A percentile compares a stretch with the other conserved stretches of the same genome.
Conservation (phyloP, 2,113 vertebrate species). For the Setophaga petechia region DNA sequence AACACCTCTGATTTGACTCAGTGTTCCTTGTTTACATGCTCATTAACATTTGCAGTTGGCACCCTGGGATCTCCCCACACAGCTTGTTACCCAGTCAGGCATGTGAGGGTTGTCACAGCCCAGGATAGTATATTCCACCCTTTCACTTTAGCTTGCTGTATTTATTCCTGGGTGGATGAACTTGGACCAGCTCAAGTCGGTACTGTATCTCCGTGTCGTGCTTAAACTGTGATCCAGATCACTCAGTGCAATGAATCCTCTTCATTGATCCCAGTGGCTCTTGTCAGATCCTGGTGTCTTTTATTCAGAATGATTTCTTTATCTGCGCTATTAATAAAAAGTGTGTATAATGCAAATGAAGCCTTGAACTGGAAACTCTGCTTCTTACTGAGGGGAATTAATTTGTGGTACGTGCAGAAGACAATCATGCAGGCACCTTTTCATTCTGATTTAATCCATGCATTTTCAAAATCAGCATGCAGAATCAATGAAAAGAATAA, state of each 20-base stretch:
- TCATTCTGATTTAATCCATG: not conserved
- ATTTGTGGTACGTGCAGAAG: not conserved
- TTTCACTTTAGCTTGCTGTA: not conserved
- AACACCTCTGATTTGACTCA: not conserved
- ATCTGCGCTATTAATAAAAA: not conserved
- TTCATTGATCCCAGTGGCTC: not conserved
- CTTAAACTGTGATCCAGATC: not conserved
- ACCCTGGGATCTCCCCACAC: not conserved
- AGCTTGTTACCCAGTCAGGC: not conserved
- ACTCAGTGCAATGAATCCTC: not conserved
- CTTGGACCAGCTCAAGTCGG: not conserved
- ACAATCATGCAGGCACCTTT: not conserved
- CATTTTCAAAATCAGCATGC: not conserved
- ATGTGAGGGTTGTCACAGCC: not conserved
- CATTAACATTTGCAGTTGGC: not conserved
- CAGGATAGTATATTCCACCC: not conserved
- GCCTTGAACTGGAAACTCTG: not conserved
- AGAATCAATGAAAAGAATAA: not conserved
- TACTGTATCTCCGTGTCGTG: not conserved
- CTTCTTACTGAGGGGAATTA: not conserved
- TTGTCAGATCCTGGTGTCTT: not conserved
- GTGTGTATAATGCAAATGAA: not conserved
- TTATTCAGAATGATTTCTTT: not conserved
- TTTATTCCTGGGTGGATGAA: not conserved
- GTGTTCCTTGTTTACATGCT: not conserved